phyloP scores from a whole-genome alignment of 1,140 invertebrate species.

The Heterodera carotae region DNA sequence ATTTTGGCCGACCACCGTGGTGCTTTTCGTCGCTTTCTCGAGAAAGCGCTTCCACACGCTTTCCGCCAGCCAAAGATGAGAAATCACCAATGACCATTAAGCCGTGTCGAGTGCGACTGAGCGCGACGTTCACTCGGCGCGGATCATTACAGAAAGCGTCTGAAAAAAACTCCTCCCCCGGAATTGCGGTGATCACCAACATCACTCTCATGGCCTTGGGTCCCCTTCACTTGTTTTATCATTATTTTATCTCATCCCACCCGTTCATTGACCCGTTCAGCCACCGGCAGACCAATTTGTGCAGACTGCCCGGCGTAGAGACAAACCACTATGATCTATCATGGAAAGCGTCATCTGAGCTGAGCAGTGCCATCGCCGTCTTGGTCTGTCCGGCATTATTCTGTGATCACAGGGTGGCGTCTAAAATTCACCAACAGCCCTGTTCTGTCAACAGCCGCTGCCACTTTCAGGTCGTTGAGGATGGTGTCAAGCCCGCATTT shows the following conservation, averaged over 20 bases:
- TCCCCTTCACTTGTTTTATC: neutral
- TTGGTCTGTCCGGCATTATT: slow-evolving; percentile 5
- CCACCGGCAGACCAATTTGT: neutral
- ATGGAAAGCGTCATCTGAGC: neutral
- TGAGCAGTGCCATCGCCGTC: slow-evolving; percentile 3
- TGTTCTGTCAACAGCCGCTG: neutral
- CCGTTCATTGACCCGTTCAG: neutral
- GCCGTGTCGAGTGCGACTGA: neutral
- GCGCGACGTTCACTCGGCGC: slow-evolving; percentile 7
- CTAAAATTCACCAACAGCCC: neutral
- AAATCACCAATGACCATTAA: neutral
- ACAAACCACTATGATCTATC: neutral
- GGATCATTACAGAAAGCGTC: slow-evolving; percentile 3
- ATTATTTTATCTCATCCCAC: slow-evolving; percentile 1
- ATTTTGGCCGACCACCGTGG: neutral
- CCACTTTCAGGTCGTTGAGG: too few relatives aligned
- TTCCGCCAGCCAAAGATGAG: neutral
- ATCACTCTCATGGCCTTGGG: neutral
- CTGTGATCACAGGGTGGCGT: neutral
- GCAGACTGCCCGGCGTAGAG: slow-evolving; percentile 8
- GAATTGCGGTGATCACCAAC: neutral
- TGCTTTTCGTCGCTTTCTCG: neutral
- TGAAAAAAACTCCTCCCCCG: neutral
- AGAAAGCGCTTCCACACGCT: slow-evolving; percentile 2
- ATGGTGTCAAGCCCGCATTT: too few relatives aligned